A percentile compares a stretch with the other conserved stretches of the same genome.
phyloP scores from a whole-genome alignment of 2,888 invertebrate species.

The Ennomos fuscantarius region DNA sequence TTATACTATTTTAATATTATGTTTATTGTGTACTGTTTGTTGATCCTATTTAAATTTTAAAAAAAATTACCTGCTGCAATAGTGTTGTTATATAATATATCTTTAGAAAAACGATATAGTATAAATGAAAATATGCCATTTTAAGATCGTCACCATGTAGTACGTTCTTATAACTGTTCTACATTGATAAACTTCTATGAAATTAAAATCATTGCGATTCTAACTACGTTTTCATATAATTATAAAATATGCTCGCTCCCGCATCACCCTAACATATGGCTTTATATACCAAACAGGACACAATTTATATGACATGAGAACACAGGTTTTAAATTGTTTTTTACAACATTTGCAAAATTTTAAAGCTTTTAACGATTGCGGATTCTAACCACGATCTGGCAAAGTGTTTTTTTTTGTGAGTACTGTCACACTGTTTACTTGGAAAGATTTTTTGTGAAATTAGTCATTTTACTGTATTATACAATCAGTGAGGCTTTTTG shows the following conservation, averaged over 20 bases:
- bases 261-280: conserved; percentile 70
- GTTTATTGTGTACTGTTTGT: too few relatives aligned
- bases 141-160: not conserved
- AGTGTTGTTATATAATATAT: too few relatives aligned
- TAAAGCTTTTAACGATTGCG: conserved; percentile 60
- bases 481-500: conserved; percentile 24
- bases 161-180: conserved; percentile 13
- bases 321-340: conserved; percentile 78
- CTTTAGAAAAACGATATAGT: too few relatives aligned
- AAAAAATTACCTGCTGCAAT: too few relatives aligned
- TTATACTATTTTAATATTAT: too few relatives aligned
- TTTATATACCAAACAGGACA: conserved; percentile 50
- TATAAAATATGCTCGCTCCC: conserved; percentile 72
- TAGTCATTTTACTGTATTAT: conserved; percentile 65
- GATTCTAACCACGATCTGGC: conserved; percentile 66
- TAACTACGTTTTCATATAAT: conserved; percentile 67
- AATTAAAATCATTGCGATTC: conserved; percentile 47
- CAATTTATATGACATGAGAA: conserved; percentile 72
- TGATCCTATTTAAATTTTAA: too few relatives aligned
- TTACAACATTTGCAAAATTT: conserved; percentile 72
- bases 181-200: conserved; percentile 3
- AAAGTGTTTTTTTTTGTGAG: conserved; percentile 67
- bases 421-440: conserved; percentile 73
- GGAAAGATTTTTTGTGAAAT: conserved; percentile 76
- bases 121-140: too few relatives aligned